These are phyloP conservation scores for Formica aserva DNA, from an alignment of 2,888 invertebrate genomes.

Conservation along the genomic window DNA sequence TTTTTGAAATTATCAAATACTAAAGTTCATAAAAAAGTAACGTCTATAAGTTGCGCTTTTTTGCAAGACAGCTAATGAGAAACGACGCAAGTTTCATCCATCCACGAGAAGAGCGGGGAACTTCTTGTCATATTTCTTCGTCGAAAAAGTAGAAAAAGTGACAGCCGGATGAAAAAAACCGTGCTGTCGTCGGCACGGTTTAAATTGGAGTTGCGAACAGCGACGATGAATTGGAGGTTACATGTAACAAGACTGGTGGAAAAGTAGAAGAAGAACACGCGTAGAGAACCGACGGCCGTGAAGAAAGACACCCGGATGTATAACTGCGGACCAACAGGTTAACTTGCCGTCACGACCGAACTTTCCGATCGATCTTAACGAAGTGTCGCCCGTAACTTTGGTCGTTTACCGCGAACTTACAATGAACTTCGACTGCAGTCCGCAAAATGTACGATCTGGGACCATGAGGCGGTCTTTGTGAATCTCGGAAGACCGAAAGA, in stretches of 20 bases:
- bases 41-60: not conserved
- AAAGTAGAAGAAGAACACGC: slow-evolving; percentile 19
- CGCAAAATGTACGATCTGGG: slow-evolving; percentile 13
- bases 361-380: slow-evolving; percentile 67
- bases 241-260: slow-evolving; percentile 60
- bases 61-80: slow-evolving; percentile 31
- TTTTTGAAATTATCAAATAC: not conserved
- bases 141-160: slow-evolving; percentile 50
- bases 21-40: not conserved
- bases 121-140: slow-evolving; percentile 56
- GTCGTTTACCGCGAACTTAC: slow-evolving; percentile 53
- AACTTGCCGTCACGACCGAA: slow-evolving; percentile 54
- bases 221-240: slow-evolving; percentile 55
- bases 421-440: slow-evolving; percentile 43
- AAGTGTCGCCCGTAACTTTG: slow-evolving; percentile 64
- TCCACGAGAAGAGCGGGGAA: slow-evolving; percentile 36
- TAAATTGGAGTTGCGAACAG: slow-evolving; percentile 62
- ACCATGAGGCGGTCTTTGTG: not conserved
- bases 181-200: slow-evolving; percentile 51
- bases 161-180: slow-evolving; percentile 48
- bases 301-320: slow-evolving; percentile 54
- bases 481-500: slow-evolving; percentile 33
- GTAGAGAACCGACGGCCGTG: slow-evolving; percentile 1
- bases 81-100: slow-evolving; percentile 26
- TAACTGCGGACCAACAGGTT: slow-evolving; percentile 56